Conservation (phyloP, 2,797 vertebrate species). For the Adelosebastes latens region DNA sequence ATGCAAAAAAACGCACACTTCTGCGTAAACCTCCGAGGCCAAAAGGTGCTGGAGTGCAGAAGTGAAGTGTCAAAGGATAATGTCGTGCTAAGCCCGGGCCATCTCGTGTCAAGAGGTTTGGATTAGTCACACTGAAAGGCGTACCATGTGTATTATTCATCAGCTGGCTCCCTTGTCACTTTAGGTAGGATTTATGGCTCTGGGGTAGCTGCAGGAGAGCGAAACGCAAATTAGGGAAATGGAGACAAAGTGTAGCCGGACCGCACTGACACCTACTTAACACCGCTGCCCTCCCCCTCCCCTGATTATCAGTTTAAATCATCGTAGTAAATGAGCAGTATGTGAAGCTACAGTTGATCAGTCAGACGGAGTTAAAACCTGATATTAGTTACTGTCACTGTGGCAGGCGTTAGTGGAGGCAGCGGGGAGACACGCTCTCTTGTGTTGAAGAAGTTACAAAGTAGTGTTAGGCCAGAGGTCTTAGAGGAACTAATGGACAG, state of each 20-base stretch:
- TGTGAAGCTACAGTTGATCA: not conserved
- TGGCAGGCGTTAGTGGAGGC: conserved; percentile 20
- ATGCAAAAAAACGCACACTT: not conserved
- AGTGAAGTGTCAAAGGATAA: conserved; percentile 28
- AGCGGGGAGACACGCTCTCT: conserved; percentile 48
- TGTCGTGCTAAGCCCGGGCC: conserved; percentile 47
- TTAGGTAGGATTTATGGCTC: not conserved
- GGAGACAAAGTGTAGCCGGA: conserved; percentile 65
- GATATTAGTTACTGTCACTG: conserved; percentile 44
- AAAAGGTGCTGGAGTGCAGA: not conserved
- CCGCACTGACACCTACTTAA: conserved; percentile 37
- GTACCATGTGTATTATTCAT: conserved; percentile 79
- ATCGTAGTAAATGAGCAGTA: not conserved
- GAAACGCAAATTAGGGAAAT: conserved; percentile 72
- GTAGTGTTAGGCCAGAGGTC: conserved; percentile 77
- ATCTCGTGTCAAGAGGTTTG: conserved; percentile 71
- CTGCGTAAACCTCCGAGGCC: not conserved
- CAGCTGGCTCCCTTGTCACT: conserved; percentile 47
- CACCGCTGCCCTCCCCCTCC: not conserved
- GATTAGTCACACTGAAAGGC: conserved; percentile 77
- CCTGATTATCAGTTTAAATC: not conserved
- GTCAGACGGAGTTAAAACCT: conserved; percentile 22
- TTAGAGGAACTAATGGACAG: conserved; percentile 72
- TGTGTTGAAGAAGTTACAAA: conserved; percentile 73
- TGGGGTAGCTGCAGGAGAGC: conserved; percentile 8